Base-by-base conservation (phyloP, 2,797 vertebrate species). In the Chelidonichthys spinosus region DNA sequence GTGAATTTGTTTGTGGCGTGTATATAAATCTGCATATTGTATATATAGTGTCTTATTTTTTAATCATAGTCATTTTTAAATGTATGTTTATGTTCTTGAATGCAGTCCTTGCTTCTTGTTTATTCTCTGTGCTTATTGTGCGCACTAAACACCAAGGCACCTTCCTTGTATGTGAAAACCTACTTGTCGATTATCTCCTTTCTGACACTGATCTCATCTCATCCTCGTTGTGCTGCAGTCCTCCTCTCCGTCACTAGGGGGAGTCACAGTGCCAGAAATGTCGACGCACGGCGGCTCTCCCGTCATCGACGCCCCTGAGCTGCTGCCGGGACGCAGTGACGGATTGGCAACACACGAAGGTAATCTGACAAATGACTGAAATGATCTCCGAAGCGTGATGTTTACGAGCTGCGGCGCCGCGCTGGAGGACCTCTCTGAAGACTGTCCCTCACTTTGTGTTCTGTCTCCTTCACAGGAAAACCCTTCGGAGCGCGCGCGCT, bases 311-410 rank as follows among this genome's bases (percentile, higher is more conserved):
- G 88, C 87, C 86, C 85, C 84, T 70, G 72, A 76, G 47, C 81
- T 58, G 47, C 81, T 58, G 77, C 79, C 56, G 60, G 66, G 78
- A 78, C 79, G 14, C 76, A 44, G 72, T 83, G 88, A 79, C 84
- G 78, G 84, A 83, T 70, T 83, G 87, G 72, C 86, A 84, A 58
- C 85, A 71, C 69, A 71, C 74, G 75, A 85, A 83, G 85, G 77
- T 83, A 81, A 85, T 36, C 73, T 79, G 79, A 88, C 83, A 85
- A 88, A 80, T 86, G 76, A 86, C 55, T 70, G 73, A 74, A 78
- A 65, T 74, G 59, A 78, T 82, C 69, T 66, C 14, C 7, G 68
- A 81, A 44, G 81, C 74, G 46, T 8, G 39, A 25, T 50, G 25
- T 53, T 52, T 15, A 32, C 72, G 3, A 11, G 43, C 40, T 3